phyloP scores from a whole-genome alignment of 2,113 vertebrate genomes.

The Heteronetta atricapilla region DNA sequence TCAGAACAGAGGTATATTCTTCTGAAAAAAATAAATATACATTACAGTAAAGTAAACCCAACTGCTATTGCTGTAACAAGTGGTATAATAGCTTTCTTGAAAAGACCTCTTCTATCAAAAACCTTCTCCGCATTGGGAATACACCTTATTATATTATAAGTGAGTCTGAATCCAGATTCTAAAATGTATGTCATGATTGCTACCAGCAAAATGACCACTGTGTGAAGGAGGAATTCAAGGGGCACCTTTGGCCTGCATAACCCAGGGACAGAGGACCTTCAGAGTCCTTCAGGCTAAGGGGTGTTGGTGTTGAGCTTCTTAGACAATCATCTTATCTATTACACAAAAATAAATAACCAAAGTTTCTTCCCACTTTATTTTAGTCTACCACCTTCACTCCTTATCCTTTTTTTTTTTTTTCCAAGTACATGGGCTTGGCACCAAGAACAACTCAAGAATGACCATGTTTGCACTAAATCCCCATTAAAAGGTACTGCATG shows the following conservation, averaged over 20 bases:
- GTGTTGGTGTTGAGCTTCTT: not conserved
- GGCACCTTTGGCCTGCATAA: not conserved
- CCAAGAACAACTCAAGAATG: not conserved
- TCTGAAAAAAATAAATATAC: slow-evolving; percentile 31
- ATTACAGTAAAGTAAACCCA: slow-evolving; percentile 16
- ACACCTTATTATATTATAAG: not conserved
- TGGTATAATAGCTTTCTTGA: not conserved
- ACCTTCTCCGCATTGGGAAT: not conserved
- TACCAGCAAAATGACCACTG: not conserved
- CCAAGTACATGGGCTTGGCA: not conserved
- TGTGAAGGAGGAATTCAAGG: not conserved
- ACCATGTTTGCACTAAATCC: not conserved
- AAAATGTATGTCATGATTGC: not conserved
- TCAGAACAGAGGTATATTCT: not conserved
- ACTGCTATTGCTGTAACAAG: not conserved
- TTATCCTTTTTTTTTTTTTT: not conserved
- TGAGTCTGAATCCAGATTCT: slow-evolving; percentile 27
- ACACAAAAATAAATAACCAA: not conserved
- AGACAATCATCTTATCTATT: not conserved
- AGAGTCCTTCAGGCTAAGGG: not conserved
- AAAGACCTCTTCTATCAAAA: slow-evolving; percentile 17
- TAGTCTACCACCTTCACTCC: too few relatives aligned
- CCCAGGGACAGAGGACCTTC: not conserved
- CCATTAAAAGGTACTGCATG: not conserved
- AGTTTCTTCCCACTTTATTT: not conserved